Evolutionary conservation across 1,140 invertebrate species (phyloP), one percentile per base, ranked within the genome.

Genomic region (Zaprionus lachaisei): DNA sequence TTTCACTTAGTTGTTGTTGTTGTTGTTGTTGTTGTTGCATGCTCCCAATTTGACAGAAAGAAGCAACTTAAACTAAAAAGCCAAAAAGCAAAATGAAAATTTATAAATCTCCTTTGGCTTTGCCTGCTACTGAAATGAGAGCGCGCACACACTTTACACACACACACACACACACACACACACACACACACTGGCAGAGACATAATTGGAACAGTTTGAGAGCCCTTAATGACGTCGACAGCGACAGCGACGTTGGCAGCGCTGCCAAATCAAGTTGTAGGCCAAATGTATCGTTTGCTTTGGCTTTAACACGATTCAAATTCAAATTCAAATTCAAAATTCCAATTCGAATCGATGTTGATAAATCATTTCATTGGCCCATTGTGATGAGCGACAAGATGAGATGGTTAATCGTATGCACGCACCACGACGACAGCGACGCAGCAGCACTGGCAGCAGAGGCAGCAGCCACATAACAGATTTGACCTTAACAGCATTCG

Each of bases 121-220:
- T 55, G n/a, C 74, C 54, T 62, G 49, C 67, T 76, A 64, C 49
- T 74, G 58, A 83, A 87, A 81, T 81, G 79, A 67, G 84, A 81
- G 78, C 73, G 38, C 44, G 41, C 61, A 70, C 76, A 44, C 61
- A 31, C 28, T 31, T 7, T 31, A 31, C 28, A 70, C 66, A 65
- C 37, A 63, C 49, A 61, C 69, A 68, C 47, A 61, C 47, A 72
- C 71, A n/a, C n/a, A n/a, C n/a, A 65, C 37, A 63, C 49, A 61
- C 69, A 68, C 47, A 38, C 47, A 54, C 74, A 72, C 72, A 64
- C 61, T 79, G 62, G 64, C n/a, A 41, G 71, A 69, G 79, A 81
- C 84, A 89, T 89, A 89, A 89, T 89, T 90, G 81, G 81, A 90
- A 87, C 85, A 75, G 70, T 89, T 83, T 77, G 81, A 89, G 85